These are phyloP conservation scores for Drosophila sucinea DNA, from an alignment of 1,140 invertebrate genomes.

Conservation along the genomic window DNA sequence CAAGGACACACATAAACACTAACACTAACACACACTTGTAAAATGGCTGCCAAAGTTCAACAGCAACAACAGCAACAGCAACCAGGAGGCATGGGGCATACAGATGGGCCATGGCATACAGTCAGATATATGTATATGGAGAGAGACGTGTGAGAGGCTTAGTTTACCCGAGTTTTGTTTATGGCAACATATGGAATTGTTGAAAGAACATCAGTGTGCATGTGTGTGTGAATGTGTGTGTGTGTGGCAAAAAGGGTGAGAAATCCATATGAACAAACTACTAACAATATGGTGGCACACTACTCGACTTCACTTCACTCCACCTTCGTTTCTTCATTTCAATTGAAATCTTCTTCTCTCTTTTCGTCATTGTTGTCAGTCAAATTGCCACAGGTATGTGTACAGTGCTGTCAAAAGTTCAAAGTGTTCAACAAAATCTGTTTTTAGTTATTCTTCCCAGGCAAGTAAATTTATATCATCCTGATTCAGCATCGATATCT, in stretches of 20 bases:
- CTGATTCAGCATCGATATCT: not conserved
- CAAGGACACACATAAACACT: conserved; percentile 60
- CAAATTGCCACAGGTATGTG: not conserved
- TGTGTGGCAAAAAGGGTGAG: not conserved
- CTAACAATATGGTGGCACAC: not conserved
- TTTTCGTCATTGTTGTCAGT: no score
- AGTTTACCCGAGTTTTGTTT: conserved; percentile 14
- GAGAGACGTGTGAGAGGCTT: conserved; percentile 6
- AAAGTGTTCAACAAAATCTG: conserved; percentile 1
- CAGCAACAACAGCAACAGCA: conserved; percentile 4
- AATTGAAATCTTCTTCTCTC: no score
- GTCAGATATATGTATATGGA: not conserved
- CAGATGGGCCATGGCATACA: not conserved
- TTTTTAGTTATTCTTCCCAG: not conserved
- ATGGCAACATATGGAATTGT: conserved; percentile 20
- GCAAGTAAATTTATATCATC: not conserved
- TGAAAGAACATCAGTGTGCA: conserved; percentile 2
- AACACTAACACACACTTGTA: conserved; percentile 28
- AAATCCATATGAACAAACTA: not conserved
- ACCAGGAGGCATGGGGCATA: not conserved
- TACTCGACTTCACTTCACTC: not conserved
- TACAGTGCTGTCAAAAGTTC: conserved; percentile 2
- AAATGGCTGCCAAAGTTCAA: conserved; percentile 24
- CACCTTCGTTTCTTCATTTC: no score
- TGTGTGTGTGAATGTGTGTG: not conserved